Base-by-base conservation (phyloP, 2,797 vertebrate genomes). In the Todus mexicanus region DNA sequence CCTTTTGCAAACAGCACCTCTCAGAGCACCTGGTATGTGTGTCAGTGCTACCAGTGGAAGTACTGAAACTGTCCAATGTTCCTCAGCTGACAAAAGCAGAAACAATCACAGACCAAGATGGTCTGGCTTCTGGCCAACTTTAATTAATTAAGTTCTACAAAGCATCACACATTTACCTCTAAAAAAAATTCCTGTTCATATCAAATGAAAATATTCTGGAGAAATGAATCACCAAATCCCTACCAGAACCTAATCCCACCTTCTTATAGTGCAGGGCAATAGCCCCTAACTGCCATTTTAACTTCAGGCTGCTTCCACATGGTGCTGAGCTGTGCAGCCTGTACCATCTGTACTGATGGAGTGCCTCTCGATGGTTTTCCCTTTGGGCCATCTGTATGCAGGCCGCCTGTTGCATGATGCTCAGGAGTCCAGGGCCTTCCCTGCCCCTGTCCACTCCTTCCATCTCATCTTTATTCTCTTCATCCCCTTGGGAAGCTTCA, bases 111-210 rank as follows among this genome's bases (percentile, higher is more conserved):
- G 75, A 69, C 48, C 31, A 78, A 71, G 51, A 59, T 63, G 78
- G n/a, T 63, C 53, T 95, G 86, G 89, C 31, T 51, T 43, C 70
- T 54, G 40, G 72, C 66, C 81, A 95, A 19, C 35, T 61, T 90
- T 63, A 90, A 93, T 94, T 95, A 93, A 78, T 79, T 64, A 74
- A 84, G 64, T 90, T 77, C 72, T 53, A 85, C 18, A 29, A 92
- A 89, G 42, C n/a, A 31, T 80, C 65, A 91, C 33, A 42, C 35
- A 45, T 87, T 84, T 80, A 89, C 65, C 57, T 71, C 54, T 26
- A 90, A 90, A 91, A 91, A 91, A 79, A 43, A 29, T 13, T 14
- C 88, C 47, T 57, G 31, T 65, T 85, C 2, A 0, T 76, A 76
- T 82, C 79, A 92, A 88, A 88, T 3, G 5, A 88, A 94, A 88